Conservation (phyloP, 2,888 invertebrate species). For the Polydrusus pterygomalis region DNA sequence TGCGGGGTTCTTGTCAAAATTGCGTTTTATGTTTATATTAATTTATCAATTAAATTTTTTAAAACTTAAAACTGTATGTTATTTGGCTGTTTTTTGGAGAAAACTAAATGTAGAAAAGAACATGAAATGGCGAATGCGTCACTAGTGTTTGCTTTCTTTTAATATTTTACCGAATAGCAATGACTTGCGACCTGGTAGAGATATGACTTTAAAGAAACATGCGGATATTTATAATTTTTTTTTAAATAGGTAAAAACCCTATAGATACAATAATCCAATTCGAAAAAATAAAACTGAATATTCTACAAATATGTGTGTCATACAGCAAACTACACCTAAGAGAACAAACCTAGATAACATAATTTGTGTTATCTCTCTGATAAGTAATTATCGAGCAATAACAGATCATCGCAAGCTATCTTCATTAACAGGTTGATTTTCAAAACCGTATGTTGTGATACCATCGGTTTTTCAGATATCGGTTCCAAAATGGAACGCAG, state of each 20-base stretch:
- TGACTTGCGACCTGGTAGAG: too few relatives aligned
- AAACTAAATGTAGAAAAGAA: too few relatives aligned
- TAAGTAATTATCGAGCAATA: constrained; percentile 45
- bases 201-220: too few relatives aligned
- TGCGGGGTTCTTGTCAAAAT: too few relatives aligned
- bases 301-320: constrained; percentile 50
- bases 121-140: too few relatives aligned
- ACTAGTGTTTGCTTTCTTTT: too few relatives aligned
- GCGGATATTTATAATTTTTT: too few relatives aligned
- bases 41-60: too few relatives aligned
- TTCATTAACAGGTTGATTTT: constrained; percentile 42
- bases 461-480: neutral
- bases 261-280: neutral
- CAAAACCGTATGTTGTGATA: constrained; percentile 20
- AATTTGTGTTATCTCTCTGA: constrained; percentile 52
- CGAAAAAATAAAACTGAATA: constrained; percentile 21
- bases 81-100: too few relatives aligned
- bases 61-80: too few relatives aligned
- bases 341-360: constrained; percentile 47
- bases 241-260: neutral
- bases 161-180: too few relatives aligned
- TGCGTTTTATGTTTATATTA: too few relatives aligned
- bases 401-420: constrained; percentile 41
- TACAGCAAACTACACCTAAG: constrained; percentile 34
- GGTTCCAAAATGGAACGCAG: constrained; percentile 49